Base-by-base conservation (phyloP, 2,888 invertebrate species). In the Drosophila helvetica region DNA sequence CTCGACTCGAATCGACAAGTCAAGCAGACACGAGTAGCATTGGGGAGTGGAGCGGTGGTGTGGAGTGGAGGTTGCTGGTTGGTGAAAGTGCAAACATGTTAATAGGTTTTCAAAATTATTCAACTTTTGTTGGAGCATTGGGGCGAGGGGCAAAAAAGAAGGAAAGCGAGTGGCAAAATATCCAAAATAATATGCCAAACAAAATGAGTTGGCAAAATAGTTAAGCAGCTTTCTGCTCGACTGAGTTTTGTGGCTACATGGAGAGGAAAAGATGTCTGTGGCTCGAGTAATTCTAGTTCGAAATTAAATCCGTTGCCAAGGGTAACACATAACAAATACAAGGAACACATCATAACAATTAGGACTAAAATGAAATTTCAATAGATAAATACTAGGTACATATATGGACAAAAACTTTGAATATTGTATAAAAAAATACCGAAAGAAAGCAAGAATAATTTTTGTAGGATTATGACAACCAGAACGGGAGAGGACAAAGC, bases 181-280 rank as follows among this genome's bases (percentile, higher is more conserved):
- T 25, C 18, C 27, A 43, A 80, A 80, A 80, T 78, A 79, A 76
- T 77, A 76, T 74, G 76, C 38, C 38, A 55, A 54, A 45, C 69
- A 76, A 80, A 80, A 78, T 80, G 75, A 83, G 80, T 76, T 76
- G 80, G 83, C 78, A 80, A 80, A 80, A 78, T 80, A 80, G 80
- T 80, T 80, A 83, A 80, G 83, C 80, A 70, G 83, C 78, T 83
- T 78, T 79, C 75, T 45, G 78, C 75, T 77, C 61, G 75, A 75
- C 48, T 80, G 78, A 22, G 51, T 59, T 65, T 75, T 69, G 46
- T 46, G 56, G 46, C 46, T 56, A 38, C 38, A 38, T 38, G 15
- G 15, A 38, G 15, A 2, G 38, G 15, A 15, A 6, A 6, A 2
- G 38, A 6, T 38, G 15, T 38, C 33, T 33, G 33, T 33, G 33